Conservation (phyloP, 2,888 invertebrate species). For the Gastrophysa polygoni region DNA sequence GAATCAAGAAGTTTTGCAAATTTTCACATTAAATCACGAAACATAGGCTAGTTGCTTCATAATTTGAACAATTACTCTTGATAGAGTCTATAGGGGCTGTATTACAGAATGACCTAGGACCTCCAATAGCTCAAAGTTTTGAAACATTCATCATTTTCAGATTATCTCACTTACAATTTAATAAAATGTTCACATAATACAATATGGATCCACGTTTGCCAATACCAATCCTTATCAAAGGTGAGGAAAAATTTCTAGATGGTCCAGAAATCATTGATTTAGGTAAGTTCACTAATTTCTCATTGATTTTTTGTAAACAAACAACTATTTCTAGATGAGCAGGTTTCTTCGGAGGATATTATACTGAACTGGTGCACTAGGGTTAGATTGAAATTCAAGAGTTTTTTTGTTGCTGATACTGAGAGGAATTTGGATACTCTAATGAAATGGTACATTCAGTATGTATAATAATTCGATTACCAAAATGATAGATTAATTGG, state of each 20-base stretch:
- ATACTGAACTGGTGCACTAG: conserved; percentile 39
- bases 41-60: too few species aligned
- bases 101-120: too few species aligned
- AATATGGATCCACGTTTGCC: neutral
- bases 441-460: conserved; percentile 43
- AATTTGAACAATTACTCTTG: too few species aligned
- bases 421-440: conserved; percentile 36
- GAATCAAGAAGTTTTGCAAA: too few species aligned
- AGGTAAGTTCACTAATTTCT: too few species aligned
- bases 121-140: neutral
- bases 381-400: conserved; percentile 35
- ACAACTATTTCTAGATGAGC: conserved; percentile 20
- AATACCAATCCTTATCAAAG: conserved; percentile 5
- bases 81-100: too few species aligned
- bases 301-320: too few species aligned
- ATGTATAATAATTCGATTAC: too few species aligned
- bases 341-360: conserved; percentile 30
- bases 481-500: too few species aligned
- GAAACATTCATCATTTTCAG: neutral
- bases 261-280: conserved; percentile 11
- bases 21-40: too few species aligned
- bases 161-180: neutral
- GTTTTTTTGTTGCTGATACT: conserved; percentile 31
- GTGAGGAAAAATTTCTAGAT: conserved; percentile 2
- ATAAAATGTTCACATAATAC: neutral